Evolutionary conservation across 2,888 invertebrate genomes (phyloP).

Genomic region (Graphium colonna): DNA sequence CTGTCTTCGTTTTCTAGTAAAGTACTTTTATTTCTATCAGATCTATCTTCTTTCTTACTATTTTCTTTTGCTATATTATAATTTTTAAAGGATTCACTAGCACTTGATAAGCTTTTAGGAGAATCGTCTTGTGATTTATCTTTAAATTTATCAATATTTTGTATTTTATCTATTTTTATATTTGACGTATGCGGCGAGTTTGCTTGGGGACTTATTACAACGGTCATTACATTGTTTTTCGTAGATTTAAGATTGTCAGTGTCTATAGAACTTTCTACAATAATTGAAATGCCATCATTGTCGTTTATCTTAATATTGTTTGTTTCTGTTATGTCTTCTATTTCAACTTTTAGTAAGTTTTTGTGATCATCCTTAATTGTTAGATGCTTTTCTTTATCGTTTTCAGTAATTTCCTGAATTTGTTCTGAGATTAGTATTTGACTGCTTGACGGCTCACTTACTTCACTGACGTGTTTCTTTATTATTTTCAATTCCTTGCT

Average conservation of each 20-base stretch:
- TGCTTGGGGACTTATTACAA: slow-evolving; percentile 47
- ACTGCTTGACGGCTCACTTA: slow-evolving; percentile 33
- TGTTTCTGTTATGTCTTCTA: slow-evolving; percentile 41
- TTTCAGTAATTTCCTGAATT: background rate
- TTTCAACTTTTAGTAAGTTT: slow-evolving; percentile 46
- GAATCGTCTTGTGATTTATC: background rate
- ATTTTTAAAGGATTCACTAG: background rate
- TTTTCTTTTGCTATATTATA: background rate
- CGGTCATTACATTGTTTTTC: slow-evolving; percentile 41
- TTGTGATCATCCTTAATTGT: slow-evolving; percentile 18
- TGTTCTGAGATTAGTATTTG: slow-evolving; percentile 1
- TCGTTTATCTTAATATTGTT: slow-evolving; percentile 36
- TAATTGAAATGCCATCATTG: slow-evolving; percentile 37
- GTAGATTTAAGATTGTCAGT: slow-evolving; percentile 29
- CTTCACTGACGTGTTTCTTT: slow-evolving; percentile 45
- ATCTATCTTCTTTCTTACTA: too few species aligned
- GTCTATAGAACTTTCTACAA: slow-evolving; percentile 48
- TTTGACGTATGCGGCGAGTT: background rate
- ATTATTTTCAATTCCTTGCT: slow-evolving; percentile 44
- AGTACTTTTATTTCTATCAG: too few species aligned
- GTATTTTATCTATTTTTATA: background rate
- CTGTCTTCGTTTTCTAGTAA: too few species aligned
- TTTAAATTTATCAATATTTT: background rate
- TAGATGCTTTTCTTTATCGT: slow-evolving; percentile 7
- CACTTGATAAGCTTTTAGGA: too few species aligned